Base-by-base conservation (phyloP, 2,888 invertebrate species). In the Harmothoe impar region DNA sequence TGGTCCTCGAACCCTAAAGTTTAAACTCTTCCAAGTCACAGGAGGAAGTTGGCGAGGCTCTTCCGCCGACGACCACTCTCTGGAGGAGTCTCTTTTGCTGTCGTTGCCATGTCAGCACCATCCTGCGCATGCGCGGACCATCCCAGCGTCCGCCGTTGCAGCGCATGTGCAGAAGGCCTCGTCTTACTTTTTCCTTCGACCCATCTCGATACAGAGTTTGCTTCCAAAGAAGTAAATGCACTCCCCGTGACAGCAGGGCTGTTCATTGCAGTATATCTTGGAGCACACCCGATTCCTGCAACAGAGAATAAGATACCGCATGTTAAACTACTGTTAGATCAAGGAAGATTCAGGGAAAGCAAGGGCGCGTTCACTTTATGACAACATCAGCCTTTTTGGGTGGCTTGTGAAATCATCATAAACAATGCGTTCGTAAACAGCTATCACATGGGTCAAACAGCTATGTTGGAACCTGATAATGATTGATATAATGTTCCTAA, bases 1-100 rank as follows among this genome's bases (percentile, higher is more conserved):
- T 81, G 81, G 81, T 81, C 81, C 81, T 33, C 81, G 81, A 81
- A 81, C 81, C 81, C 81, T 81, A 81, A n/a, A 81, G 81, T 81
- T 35, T 23, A 43, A 43, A 81, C 81, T 81, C 35, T 72, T 72
- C 72, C 72, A 72, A 25, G 29, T 72, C 72, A 72, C 72, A 72
- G 31, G 5, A 72, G 72, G 29, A 29, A 15, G 15, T 72, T 10
- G 25, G 72, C n/a, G 81, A 33, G 81, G 17, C 17, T 81, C 31
- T 20, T 23, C 35, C 33, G 17, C 81, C 81, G 15, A 15, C 77
- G 31, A 15, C 23, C 43, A 81, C 35, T 81, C 23, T 15, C 72
- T 12, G 72, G 72, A 72, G 72, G 72, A 62, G 62, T 62, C 7
- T 72, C 72, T 72, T 29, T 72, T 29, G 29, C 72, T 72, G 72